A percentile compares a stretch with the other conserved stretches of the same genome.
These are phyloP conservation scores for Pseudomyrmex gracilis DNA, from an alignment of 1,140 invertebrate genomes.

Conservation along the genomic window DNA sequence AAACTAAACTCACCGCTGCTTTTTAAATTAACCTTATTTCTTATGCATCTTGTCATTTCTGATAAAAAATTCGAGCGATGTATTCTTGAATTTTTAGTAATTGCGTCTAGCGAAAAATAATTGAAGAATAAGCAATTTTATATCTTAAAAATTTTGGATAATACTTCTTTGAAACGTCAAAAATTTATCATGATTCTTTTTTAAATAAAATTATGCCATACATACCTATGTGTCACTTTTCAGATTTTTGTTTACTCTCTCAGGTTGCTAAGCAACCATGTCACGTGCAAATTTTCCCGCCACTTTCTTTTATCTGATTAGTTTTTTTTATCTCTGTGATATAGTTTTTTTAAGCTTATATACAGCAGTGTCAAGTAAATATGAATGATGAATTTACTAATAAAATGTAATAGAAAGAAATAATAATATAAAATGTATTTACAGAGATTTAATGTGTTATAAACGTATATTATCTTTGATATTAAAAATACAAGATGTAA, in stretches of 20 bases:
- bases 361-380: too few species aligned
- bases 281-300: slow-evolving; percentile 24
- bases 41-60: slow-evolving; percentile 79
- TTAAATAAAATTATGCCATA: slow-evolving; percentile 27
- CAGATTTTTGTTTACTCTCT: slow-evolving; percentile 1
- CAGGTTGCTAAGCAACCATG: slow-evolving; percentile 28
- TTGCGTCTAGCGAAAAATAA: neutral
- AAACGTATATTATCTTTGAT: slow-evolving; percentile 38
- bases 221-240: slow-evolving; percentile 4
- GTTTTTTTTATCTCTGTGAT: too few species aligned
- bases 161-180: slow-evolving; percentile 7
- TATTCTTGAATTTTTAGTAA: neutral
- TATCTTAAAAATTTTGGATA: slow-evolving; percentile 38
- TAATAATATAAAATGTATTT: slow-evolving; percentile 18
- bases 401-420: neutral
- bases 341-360: too few species aligned
- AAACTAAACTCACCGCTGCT: slow-evolving; percentile 77
- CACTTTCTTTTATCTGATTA: neutral
- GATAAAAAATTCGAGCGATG: slow-evolving; percentile 1
- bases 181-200: slow-evolving; percentile 36
- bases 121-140: neutral
- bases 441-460: slow-evolving; percentile 26
- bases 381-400: too few species aligned
- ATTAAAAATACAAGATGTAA: neutral
- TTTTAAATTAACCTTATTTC: slow-evolving; percentile 74